Base-by-base conservation (phyloP, 53 echinoderm and acorn worm genomes). In the Zoroaster sp. region DNA sequence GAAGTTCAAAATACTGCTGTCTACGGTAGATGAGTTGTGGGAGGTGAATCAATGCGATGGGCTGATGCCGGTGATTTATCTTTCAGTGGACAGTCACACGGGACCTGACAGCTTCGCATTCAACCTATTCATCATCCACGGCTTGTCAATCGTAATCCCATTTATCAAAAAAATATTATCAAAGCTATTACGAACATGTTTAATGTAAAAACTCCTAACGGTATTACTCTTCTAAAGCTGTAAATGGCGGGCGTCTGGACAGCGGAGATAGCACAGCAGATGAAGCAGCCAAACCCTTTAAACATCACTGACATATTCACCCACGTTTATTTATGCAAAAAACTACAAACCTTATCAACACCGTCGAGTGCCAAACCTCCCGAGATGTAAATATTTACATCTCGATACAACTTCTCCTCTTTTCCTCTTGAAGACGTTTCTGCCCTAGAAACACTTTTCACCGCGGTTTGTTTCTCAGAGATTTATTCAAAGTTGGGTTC, bases 351-450 rank as follows among this genome's bases (percentile, higher is more conserved):
- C 20, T 54, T 38, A 63, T 79, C 59, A 79, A 79, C 79, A 79
- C 39, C 23, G 79, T 79, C n/a, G 44, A 79, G 79, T 65, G 65
- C 11, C 20, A 79, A 44, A 37, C 35, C 78, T n/a, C 32, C 21
- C 8, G 78, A 73, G 65, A 79, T 40, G 55, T 79, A 79, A 79
- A 79, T 79, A 63, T 63, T 63, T 79, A 51, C 20, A 15, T 38
- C 38, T 55, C 38, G 8, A 39, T 23, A 17, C 3, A 37, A n/a
- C 38, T 12, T 13, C 20, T 18, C 28, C n/a, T 54, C 21, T 59
- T 59, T 59, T 28, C 63, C 45, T 8, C 9, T 25, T 5, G 20
- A 23, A 20, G 4, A 12, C n/a, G 42, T n/a, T 40, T 25, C 42
- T 40, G 10, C 73, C 35, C 4, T 4, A 17, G 20, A 40, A 34